Percentiles rank a stretch among this genome's conserved stretches.
Evolutionary conservation across 2,888 invertebrate genomes (phyloP).

Genomic region (Melanostoma scalare): DNA sequence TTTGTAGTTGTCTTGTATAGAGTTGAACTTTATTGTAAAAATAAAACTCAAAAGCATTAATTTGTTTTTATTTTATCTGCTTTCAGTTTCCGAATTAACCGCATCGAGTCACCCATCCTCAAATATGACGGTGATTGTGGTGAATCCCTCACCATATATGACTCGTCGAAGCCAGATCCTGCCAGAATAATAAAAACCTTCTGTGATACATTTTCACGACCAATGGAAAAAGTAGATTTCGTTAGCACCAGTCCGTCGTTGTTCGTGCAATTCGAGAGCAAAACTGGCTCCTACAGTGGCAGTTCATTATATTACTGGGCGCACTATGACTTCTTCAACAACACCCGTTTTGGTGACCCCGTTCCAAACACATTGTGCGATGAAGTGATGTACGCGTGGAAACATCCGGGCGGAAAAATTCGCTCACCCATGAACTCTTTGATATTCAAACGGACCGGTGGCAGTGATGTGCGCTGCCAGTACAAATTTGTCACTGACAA

Average conservation of each 20-base stretch:
- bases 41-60: conserved; percentile 12
- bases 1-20: background rate
- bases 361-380: conserved; percentile 92
- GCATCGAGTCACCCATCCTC: conserved; percentile 93
- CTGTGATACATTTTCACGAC: conserved; percentile 95
- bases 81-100: conserved; percentile 91
- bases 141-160: conserved; percentile 94
- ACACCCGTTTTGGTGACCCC: conserved; percentile 92
- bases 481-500: conserved; percentile 93
- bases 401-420: conserved; percentile 88
- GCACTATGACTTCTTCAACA: conserved; percentile 96
- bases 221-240: conserved; percentile 96
- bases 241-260: conserved; percentile 93
- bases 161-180: conserved; percentile 93
- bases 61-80: conserved; percentile 51
- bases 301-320: conserved; percentile 97
- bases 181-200: conserved; percentile 96
- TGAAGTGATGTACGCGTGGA: conserved; percentile 94
- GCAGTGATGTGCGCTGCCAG: conserved; percentile 90
- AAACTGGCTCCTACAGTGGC: conserved; percentile 95
- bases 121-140: conserved; percentile 94
- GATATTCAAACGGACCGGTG: conserved; percentile 90
- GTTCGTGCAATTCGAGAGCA: conserved; percentile 94
- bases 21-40: background rate
- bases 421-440: conserved; percentile 93